A percentile compares a stretch with the other conserved stretches of the same genome.
Evolutionary conservation across 1,140 invertebrate species (phyloP).

Genomic region (Archivesica marissinica): DNA sequence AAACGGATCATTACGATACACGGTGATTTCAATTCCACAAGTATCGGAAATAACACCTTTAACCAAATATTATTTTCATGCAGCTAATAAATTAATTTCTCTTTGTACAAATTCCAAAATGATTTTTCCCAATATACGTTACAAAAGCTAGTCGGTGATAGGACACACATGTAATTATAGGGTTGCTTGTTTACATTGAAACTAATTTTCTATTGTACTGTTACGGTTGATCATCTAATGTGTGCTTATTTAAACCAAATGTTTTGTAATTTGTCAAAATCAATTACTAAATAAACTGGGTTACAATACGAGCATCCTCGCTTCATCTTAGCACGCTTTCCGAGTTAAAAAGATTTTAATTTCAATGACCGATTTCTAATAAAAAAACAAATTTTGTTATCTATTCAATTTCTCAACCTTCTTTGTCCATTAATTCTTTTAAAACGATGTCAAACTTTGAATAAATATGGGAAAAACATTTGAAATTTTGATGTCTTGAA

Average conservation of each 20-base stretch:
- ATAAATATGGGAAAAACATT: conserved; percentile 24
- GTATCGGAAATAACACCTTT: conserved; percentile 46
- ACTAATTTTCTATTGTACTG: conserved; percentile 46
- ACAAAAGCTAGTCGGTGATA: conserved; percentile 45
- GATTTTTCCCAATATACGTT: conserved; percentile 24
- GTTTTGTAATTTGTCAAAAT: conserved; percentile 64
- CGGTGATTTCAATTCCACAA: conserved; percentile 40
- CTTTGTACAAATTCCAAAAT: conserved; percentile 33
- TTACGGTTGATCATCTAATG: background rate
- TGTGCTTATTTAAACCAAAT: conserved; percentile 53
- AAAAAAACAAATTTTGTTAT: conserved; percentile 50
- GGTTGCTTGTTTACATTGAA: conserved; percentile 28
- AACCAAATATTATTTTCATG: conserved; percentile 59
- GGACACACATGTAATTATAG: conserved; percentile 60
- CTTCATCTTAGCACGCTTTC: conserved; percentile 52
- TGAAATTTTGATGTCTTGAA: background rate
- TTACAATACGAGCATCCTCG: conserved; percentile 7
- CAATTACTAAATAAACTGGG: conserved; percentile 55
- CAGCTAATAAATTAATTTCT: conserved; percentile 56
- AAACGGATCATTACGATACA: conserved; percentile 25
- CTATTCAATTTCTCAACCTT: conserved; percentile 41
- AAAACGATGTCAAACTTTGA: conserved; percentile 41
- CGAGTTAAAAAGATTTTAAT: conserved; percentile 62
- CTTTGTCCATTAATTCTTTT: conserved; percentile 48
- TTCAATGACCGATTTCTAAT: conserved; percentile 35